Conservation (phyloP, 2,888 invertebrate species). For the Drosophila lutescens region DNA sequence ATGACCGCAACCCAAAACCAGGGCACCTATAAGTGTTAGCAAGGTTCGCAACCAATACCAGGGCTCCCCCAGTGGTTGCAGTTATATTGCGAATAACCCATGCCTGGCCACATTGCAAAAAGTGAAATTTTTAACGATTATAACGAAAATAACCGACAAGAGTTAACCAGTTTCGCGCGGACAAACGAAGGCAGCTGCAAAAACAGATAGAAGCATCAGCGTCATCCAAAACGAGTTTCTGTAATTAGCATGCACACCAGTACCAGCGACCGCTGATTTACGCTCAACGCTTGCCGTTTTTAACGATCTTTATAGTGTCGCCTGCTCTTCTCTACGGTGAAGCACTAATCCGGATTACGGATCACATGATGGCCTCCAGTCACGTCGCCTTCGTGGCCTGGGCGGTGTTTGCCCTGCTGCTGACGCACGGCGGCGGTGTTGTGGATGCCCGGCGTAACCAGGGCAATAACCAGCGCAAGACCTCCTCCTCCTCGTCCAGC, state of each 20-base stretch:
- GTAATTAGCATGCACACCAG: slow-evolving; percentile 71
- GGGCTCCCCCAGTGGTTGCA: too few species aligned
- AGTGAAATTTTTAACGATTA: neutral
- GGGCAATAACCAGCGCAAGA: slow-evolving; percentile 74
- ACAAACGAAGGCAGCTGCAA: slow-evolving; percentile 1
- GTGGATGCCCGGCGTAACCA: slow-evolving; percentile 78
- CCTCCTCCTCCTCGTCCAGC: slow-evolving; percentile 61
- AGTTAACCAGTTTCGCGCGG: neutral
- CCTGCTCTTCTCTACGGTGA: neutral
- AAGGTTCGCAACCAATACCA: too few species aligned
- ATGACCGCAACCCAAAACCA: too few species aligned
- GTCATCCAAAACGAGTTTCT: slow-evolving; percentile 60
- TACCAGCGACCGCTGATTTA: slow-evolving; percentile 28
- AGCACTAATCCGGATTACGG: slow-evolving; percentile 2
- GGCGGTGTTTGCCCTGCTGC: slow-evolving; percentile 51
- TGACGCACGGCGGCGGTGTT: slow-evolving; percentile 57
- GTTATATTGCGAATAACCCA: neutral
- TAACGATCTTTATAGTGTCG: slow-evolving; percentile 14
- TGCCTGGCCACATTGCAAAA: neutral
- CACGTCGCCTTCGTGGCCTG: slow-evolving; percentile 62
- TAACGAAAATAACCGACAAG: neutral
- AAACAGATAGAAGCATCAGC: neutral
- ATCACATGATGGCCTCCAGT: slow-evolving; percentile 31
- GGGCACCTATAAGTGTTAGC: too few species aligned
- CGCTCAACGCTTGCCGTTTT: slow-evolving; percentile 28